Evolutionary conservation across 2,797 vertebrate species (phyloP).

Genomic region (Sebastolobus alascanus): DNA sequence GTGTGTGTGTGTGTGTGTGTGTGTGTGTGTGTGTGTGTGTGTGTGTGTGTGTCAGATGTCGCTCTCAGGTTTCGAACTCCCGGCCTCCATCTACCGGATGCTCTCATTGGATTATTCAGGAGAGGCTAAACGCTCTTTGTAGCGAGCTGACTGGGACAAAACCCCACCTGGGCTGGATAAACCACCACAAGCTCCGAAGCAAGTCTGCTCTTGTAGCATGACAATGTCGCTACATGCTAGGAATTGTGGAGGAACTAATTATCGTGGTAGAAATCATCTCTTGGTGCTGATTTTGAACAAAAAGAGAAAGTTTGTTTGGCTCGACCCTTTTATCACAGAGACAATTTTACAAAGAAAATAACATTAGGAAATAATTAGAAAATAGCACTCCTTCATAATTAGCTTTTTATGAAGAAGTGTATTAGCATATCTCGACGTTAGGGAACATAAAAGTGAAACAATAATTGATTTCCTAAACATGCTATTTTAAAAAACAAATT

Average conservation of each 20-base stretch:
- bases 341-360: not conserved
- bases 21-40: too few relatives aligned
- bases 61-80: conserved; percentile 79
- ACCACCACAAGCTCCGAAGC: conserved; percentile 42
- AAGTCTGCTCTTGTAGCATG: conserved; percentile 27
- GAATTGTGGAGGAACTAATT: conserved; percentile 13
- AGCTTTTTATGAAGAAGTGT: not conserved
- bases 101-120: conserved; percentile 86
- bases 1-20: too few relatives aligned
- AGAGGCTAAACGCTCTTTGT: conserved; percentile 87
- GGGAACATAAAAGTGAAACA: not conserved
- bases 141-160: conserved; percentile 79
- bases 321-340: not conserved
- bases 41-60: conserved; percentile 79
- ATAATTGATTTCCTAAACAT: not conserved
- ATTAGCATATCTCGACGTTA: not conserved
- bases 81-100: conserved; percentile 81
- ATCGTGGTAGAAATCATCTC: not conserved
- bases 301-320: not conserved
- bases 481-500: not conserved
- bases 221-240: conserved; percentile 32
- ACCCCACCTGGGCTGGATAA: conserved; percentile 75
- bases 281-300: not conserved
- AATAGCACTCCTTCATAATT: not conserved
- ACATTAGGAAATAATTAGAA: not conserved